These are phyloP conservation scores for Eledone cirrhosa DNA, from an alignment of 2,888 invertebrate genomes.

Conservation along the genomic window DNA sequence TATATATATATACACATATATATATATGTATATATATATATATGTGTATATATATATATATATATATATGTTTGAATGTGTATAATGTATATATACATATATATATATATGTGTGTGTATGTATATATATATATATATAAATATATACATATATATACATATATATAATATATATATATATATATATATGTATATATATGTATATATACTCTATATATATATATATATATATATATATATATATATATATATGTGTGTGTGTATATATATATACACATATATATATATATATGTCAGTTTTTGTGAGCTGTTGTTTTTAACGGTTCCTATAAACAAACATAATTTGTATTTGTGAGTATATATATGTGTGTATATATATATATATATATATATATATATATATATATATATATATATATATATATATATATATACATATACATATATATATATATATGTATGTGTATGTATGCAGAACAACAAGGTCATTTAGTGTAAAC, in stretches of 20 bases:
- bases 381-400: slow-evolving; percentile 1
- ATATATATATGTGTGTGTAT: neutral
- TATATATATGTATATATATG: neutral
- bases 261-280: neutral
- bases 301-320: neutral
- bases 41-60: neutral
- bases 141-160: neutral
- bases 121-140: slow-evolving; percentile 12
- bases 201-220: neutral
- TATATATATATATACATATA: slow-evolving; percentile 2
- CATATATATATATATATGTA: neutral
- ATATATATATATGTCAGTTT: neutral
- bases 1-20: neutral
- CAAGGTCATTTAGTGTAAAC: neutral
- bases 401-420: slow-evolving; percentile 6
- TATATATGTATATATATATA: neutral
- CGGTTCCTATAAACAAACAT: neutral
- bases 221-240: neutral
- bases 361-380: neutral
- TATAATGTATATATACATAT: neutral
- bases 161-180: neutral
- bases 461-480: neutral
- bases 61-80: neutral
- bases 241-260: neutral
- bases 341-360: neutral